These are phyloP conservation scores for Piprites chloris DNA, from an alignment of 2,113 vertebrate species.

Conservation along the genomic window DNA sequence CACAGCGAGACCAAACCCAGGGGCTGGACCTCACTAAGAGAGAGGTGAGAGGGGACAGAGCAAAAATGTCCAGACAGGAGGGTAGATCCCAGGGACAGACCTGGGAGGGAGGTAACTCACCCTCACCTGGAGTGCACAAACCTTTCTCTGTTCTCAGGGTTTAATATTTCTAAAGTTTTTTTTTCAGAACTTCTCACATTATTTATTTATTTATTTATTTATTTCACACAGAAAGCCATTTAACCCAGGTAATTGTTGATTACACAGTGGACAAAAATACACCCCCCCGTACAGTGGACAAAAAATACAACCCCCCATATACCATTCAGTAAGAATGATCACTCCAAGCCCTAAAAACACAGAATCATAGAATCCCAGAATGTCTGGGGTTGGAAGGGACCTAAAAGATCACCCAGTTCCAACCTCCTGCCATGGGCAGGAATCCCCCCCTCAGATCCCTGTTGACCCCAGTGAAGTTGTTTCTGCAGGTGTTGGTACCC, in stretches of 20 bases:
- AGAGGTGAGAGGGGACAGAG: fast-evolving
- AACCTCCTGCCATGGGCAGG: background rate
- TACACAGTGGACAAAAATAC: background rate
- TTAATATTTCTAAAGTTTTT: background rate
- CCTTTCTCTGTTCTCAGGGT: background rate
- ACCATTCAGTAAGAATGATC: background rate
- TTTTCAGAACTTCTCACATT: background rate
- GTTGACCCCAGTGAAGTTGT: background rate
- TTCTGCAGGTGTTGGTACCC: background rate
- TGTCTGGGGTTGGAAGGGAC: background rate
- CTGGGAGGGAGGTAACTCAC: background rate
- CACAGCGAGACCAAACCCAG: background rate
- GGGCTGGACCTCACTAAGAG: background rate
- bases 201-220: too few species aligned
- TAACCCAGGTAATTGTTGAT: background rate
- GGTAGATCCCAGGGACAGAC: background rate
- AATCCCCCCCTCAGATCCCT: fast-evolving
- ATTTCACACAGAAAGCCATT: background rate
- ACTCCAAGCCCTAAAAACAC: background rate
- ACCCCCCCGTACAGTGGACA: background rate
- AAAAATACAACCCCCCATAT: background rate
- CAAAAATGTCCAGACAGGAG: background rate
- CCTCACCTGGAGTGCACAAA: background rate
- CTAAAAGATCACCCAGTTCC: background rate
- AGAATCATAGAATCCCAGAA: background rate